Percentiles rank a stretch among this genome's conserved stretches.
Conservation (phyloP, 1,140 invertebrate species). For the Drosophila novamexicana region DNA sequence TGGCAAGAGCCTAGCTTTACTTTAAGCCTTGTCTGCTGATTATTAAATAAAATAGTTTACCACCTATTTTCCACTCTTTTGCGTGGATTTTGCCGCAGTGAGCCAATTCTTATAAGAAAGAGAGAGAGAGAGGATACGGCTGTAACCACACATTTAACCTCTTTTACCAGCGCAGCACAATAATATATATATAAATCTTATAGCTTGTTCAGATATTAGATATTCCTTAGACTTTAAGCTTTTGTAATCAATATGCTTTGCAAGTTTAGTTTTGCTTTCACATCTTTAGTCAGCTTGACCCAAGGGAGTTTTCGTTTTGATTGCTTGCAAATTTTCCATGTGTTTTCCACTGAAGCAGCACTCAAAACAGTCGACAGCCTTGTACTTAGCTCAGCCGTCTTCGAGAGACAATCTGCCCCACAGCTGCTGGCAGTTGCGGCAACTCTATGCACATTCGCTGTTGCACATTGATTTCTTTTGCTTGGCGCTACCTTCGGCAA, state of each 20-base stretch:
- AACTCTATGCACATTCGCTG: neutral
- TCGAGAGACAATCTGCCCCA: neutral
- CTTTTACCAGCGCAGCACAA: too few relatives aligned
- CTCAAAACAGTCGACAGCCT: neutral
- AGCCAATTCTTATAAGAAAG: too few relatives aligned
- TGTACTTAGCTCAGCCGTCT: neutral
- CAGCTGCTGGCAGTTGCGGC: neutral
- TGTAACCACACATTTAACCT: too few relatives aligned
- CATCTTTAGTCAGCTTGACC: neutral
- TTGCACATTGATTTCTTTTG: constrained; percentile 56
- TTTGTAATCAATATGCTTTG: neutral
- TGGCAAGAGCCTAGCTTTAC: too few relatives aligned
- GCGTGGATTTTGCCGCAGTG: too few relatives aligned
- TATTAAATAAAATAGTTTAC: too few relatives aligned
- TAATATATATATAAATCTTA: too few relatives aligned
- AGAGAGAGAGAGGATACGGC: too few relatives aligned
- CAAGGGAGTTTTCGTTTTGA: neutral
- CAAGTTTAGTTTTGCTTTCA: too few relatives aligned
- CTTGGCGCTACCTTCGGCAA: constrained; percentile 51
- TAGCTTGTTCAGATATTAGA: too few relatives aligned
- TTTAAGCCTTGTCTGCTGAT: too few relatives aligned
- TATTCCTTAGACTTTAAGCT: neutral
- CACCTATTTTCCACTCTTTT: too few relatives aligned
- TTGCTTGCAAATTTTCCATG: constrained; percentile 8
- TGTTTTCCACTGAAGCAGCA: neutral